Conservation (phyloP, 2,888 invertebrate species). For the Isotomurus palustris region DNA sequence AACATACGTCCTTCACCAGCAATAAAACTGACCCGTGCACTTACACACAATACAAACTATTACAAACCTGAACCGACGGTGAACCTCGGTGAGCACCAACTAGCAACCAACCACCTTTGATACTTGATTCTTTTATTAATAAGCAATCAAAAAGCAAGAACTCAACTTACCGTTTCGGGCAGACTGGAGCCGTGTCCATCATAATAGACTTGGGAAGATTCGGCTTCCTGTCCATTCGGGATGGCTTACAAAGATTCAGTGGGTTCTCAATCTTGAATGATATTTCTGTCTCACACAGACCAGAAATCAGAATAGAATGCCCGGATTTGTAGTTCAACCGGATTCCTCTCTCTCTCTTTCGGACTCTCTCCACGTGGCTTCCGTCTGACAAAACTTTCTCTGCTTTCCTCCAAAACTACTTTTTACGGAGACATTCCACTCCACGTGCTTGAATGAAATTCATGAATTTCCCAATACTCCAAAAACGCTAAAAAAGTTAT, state of each 20-base stretch:
- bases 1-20: too few relatives aligned
- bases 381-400: too few relatives aligned
- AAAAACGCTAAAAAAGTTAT: too few relatives aligned
- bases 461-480: too few relatives aligned
- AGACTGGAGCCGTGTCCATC: constrained; percentile 41
- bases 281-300: not conserved
- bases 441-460: too few relatives aligned
- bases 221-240: constrained; percentile 43
- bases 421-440: too few relatives aligned
- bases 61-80: too few relatives aligned
- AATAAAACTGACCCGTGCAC: constrained; percentile 6
- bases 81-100: too few relatives aligned
- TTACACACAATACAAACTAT: too few relatives aligned
- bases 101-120: not conserved
- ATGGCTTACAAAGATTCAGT: constrained; percentile 10
- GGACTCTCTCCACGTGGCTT: not conserved
- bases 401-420: too few relatives aligned
- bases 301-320: too few relatives aligned
- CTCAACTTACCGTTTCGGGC: constrained; percentile 42
- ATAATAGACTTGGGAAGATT: constrained; percentile 41
- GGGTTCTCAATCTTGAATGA: constrained; percentile 13
- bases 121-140: not conserved
- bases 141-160: not conserved
- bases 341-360: not conserved
- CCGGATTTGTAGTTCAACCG: not conserved